Evolutionary conservation across 2,797 vertebrate species (phyloP).

Genomic region (Semaprochilodus insignis): DNA sequence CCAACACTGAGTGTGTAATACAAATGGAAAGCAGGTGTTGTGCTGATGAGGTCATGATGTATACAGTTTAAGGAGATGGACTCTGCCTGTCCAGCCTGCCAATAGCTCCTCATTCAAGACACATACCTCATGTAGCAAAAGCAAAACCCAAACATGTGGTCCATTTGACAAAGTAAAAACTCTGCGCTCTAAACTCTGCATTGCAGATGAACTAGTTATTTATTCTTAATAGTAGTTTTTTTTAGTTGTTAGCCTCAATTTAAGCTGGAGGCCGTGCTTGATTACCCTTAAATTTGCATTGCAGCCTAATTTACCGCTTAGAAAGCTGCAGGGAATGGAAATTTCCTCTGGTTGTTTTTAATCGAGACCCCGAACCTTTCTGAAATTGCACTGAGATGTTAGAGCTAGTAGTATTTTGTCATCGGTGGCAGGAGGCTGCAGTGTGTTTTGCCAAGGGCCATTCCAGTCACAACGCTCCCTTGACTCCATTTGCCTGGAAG

Average conservation of each 20-base stretch:
- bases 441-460: constrained; percentile 50
- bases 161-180: not conserved
- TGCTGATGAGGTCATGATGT: constrained; percentile 33
- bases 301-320: not conserved
- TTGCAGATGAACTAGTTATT: constrained; percentile 23
- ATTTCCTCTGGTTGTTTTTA: not conserved
- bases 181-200: constrained; percentile 2
- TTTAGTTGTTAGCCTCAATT: constrained; percentile 17
- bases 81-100: constrained; percentile 2
- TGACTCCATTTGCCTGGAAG: constrained; percentile 34
- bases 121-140: not conserved
- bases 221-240: constrained; percentile 2
- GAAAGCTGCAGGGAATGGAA: constrained; percentile 19
- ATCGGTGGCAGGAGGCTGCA: constrained; percentile 26
- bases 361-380: not conserved
- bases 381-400: constrained; percentile 32
- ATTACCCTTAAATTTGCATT: constrained; percentile 30
- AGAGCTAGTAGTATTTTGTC: constrained; percentile 22
- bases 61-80: constrained; percentile 8
- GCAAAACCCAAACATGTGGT: not conserved
- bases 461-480: constrained; percentile 1
- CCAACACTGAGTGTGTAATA: constrained; percentile 22
- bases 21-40: constrained; percentile 44
- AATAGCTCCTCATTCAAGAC: not conserved
- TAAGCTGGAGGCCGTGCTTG: not conserved